Evolutionary conservation across 2,113 vertebrate genomes (phyloP), one percentile per base, ranked within the genome.

Genomic region (Prionailurus viverrinus): DNA sequence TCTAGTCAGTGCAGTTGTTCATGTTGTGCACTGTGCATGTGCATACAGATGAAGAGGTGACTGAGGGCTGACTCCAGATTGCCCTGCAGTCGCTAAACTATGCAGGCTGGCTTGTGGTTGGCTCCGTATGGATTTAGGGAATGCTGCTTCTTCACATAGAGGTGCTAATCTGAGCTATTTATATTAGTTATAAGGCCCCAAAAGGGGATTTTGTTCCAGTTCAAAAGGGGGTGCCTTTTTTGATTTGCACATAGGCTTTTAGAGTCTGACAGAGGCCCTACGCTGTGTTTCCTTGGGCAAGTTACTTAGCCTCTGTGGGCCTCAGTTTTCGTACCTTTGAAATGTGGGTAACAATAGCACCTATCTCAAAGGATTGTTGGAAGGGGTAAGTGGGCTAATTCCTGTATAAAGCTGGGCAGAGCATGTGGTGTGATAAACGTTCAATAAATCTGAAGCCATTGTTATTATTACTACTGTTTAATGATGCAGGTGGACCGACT

Each of bases 1-100:
- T 31, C 31, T 13, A 4, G 11, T 10, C 4, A 0, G 31, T 4
- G 4, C 25, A 3, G n/a, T n/a, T 93, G 53, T 23, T 10, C 1
- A 15, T 41, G 6, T 29, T 68, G 45, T 9, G 3, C 51, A 23
- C 55, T 51, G 63, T 6, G 23, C n/a, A 41, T 5, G 1, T 6
- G 10, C 19, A 39, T 9, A 58, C 48, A 45, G 21, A 21, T 27
- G 33, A 65, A n/a, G 4, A 21, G 29, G 0, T 16, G 21, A 58
- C 8, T 2, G 3, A 18, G 45, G 5, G 15, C 7, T 53, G 61
- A 66, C 39, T 27, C n/a, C 73, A 61, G 41, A 31, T 41, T 79
- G 21, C 29, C 51, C 31, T 73, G 16, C 10, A 19, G 45, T 87
- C 36, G 3, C 15, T 61, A 33, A 51, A 18, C 81, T 76, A 1